Evolutionary conservation across 2,797 vertebrate species (phyloP), one percentile per base, ranked within the genome.

Genomic region (Eulemur albifrons): DNA sequence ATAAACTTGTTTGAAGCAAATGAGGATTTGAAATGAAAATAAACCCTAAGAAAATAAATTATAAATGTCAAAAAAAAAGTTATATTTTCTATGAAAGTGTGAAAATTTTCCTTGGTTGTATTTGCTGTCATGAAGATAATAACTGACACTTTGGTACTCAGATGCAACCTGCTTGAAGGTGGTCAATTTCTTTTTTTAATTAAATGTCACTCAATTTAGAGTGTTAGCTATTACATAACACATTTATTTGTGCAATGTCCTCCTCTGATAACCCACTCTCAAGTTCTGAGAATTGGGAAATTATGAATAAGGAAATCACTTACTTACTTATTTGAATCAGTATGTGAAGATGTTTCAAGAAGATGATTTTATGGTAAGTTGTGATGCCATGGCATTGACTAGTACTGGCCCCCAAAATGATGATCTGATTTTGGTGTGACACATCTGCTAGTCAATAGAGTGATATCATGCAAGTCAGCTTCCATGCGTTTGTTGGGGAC

Each of bases 1-100:
- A 32, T 72, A 50, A 81, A 76, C 5, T 75, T 75, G 2, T 61
- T 77, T 70, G 14, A 79, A 10, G 10, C 5, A 84, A 59, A 54
- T 48, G 50, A n/a, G 8, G 21, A 83, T 48, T 89, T 10, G 43
- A 86, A 72, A 69, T 85, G 59, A 80, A 94, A 96, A 35, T 67
- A 43, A 90, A 57, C 3, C 0, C 23, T 21, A 61, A 17, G 5
- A 57, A 61, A 80, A 92, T 32, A 81, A 80, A 61, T 35, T 52
- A 15, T 17, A 88, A 67, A 61, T 45, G 40, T 52, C 1, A 45
- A 48, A 88, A 85, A 88, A 85, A 65, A 48, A 38, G 14, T 38
- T 4, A 5, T 23, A 14, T 61, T 90, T 81, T 35, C 27, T 38
- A 40, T n/a, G 2, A 15, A 30, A 54, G 10, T 54, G 18, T 59